Conservation (phyloP, 2,113 vertebrate species). For the Platichthys stellatus region DNA sequence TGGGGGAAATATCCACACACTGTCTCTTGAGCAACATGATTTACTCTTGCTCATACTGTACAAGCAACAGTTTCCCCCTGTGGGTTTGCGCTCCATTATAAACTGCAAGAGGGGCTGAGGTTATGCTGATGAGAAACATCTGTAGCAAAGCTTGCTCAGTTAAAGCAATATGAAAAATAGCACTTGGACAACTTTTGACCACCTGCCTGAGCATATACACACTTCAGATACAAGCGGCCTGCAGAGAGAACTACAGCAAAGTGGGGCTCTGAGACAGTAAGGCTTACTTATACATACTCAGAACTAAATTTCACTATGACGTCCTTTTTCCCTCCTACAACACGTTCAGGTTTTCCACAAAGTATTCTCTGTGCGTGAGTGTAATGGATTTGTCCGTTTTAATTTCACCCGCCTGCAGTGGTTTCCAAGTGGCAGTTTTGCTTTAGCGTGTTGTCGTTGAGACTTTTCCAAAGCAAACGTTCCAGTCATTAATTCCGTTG, state of each 20-base stretch:
- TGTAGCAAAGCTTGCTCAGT: conserved; percentile 42
- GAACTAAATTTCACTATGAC: conserved; percentile 54
- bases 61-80: conserved; percentile 47
- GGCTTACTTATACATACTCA: conserved; percentile 36
- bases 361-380: conserved; percentile 33
- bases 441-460: conserved; percentile 69
- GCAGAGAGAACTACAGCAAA: conserved; percentile 30
- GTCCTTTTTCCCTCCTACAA: conserved; percentile 42
- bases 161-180: conserved; percentile 54
- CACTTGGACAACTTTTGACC: conserved; percentile 42
- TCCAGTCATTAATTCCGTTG: conserved; percentile 65
- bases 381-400: conserved; percentile 59
- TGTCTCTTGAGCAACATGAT: conserved; percentile 50
- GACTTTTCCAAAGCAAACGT: conserved; percentile 78
- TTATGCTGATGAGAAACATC: conserved; percentile 73
- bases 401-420: conserved; percentile 57
- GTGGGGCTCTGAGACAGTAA: conserved; percentile 7
- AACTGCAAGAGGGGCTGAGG: conserved; percentile 50
- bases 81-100: conserved; percentile 50
- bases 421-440: conserved; percentile 71
- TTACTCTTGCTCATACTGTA: conserved; percentile 49
- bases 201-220: conserved; percentile 59
- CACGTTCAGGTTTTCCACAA: conserved; percentile 63
- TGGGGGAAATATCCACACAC: conserved; percentile 32
- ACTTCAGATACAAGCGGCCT: conserved; percentile 29